Conservation (phyloP, 1,140 invertebrate genomes). For the Cherax quadricarinatus region DNA sequence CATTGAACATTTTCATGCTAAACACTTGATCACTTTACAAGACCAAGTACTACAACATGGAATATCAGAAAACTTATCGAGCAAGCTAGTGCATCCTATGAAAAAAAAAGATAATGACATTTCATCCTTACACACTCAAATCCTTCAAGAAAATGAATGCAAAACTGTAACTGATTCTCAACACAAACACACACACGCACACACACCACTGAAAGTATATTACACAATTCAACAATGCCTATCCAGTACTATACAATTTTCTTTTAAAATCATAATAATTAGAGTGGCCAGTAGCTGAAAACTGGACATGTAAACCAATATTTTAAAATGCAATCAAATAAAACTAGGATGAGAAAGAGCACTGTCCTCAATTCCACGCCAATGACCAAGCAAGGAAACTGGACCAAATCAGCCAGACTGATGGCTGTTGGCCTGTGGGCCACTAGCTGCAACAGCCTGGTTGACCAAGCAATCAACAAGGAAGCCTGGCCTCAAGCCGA, state of each 20-base stretch:
- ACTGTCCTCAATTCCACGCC: not conserved
- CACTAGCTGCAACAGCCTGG: no score
- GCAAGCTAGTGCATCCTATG: slow-evolving; percentile 45
- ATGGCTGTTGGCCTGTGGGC: no score
- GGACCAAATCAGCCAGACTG: no score
- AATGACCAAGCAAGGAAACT: slow-evolving; percentile 9
- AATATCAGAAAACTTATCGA: slow-evolving; percentile 30
- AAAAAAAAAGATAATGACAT: slow-evolving; percentile 10
- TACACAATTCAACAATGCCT: not conserved
- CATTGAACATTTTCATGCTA: slow-evolving; percentile 11
- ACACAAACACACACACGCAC: not conserved
- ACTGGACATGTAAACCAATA: not conserved
- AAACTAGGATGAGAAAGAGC: not conserved
- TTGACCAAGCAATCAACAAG: no score
- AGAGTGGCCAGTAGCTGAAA: not conserved
- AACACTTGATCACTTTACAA: slow-evolving; percentile 1
- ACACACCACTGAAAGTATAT: slow-evolving; percentile 13
- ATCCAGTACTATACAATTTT: not conserved
- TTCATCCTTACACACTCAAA: slow-evolving; percentile 27
- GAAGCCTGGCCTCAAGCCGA: no score
- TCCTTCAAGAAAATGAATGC: slow-evolving; percentile 12
- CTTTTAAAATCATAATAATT: not conserved
- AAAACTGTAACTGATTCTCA: slow-evolving; percentile 28
- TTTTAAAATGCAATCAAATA: not conserved
- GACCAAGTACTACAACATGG: slow-evolving; percentile 35